These are phyloP conservation scores for Halisarca cf. caerulea DNA, from an alignment of 37 sponge, comb jelly and placozoan genomes.

Conservation along the genomic window DNA sequence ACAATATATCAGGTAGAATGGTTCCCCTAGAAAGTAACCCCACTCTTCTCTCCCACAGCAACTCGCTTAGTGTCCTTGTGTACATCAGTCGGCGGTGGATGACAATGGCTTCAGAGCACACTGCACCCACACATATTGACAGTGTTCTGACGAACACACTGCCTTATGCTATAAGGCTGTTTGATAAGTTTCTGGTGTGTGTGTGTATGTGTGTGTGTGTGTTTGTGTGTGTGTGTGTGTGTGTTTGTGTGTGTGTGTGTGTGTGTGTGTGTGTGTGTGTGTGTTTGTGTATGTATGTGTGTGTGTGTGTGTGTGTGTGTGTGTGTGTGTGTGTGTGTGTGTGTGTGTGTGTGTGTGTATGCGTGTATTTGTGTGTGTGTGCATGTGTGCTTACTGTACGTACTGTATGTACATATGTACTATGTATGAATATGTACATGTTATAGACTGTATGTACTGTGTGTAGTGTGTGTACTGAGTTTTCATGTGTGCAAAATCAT, in stretches of 20 bases:
- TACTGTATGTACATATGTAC: neutral
- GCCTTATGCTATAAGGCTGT: conserved; percentile 57
- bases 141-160: conserved; percentile 58
- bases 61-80: conserved; percentile 70
- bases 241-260: neutral
- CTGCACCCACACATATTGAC: conserved; percentile 53
- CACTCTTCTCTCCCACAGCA: conserved; percentile 51
- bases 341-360: neutral
- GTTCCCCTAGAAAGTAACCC: no score
- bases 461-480: no score
- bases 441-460: neutral
- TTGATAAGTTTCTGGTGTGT: conserved; percentile 83
- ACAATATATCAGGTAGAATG: no score
- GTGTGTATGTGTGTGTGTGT: neutral
- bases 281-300: neutral
- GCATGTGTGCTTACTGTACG: neutral
- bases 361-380: no score
- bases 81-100: conserved; percentile 63
- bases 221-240: no score
- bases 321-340: no score
- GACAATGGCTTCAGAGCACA: conserved; percentile 33
- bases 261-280: neutral
- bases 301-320: no score
- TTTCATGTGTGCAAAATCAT: no score
- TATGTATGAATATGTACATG: no score